Percentiles rank a stretch among this genome's conserved stretches.
Conservation (phyloP, 2,113 vertebrate species). For the Eptesicus fuscus region DNA sequence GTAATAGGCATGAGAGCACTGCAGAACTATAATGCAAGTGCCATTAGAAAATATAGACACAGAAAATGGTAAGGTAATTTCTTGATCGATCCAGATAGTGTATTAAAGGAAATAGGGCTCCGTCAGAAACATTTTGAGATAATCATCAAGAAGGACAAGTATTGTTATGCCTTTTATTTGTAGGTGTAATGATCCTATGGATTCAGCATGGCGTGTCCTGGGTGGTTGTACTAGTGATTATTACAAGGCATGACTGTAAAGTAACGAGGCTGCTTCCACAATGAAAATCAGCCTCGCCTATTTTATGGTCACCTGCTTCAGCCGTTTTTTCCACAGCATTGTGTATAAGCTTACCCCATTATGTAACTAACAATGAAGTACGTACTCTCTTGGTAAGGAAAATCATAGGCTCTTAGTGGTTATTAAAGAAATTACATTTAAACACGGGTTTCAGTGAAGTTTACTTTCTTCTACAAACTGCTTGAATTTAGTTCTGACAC, state of each 20-base stretch:
- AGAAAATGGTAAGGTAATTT: conserved; percentile 61
- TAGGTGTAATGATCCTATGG: neutral
- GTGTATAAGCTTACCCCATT: neutral
- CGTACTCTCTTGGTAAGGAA: neutral
- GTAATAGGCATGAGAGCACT: conserved; percentile 37
- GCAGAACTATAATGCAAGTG: conserved; percentile 18
- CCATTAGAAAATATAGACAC: conserved; percentile 45
- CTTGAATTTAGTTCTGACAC: neutral
- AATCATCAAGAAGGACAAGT: conserved; percentile 42
- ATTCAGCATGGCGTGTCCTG: conserved; percentile 7
- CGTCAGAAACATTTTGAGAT: conserved; percentile 28
- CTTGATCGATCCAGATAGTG: conserved; percentile 44
- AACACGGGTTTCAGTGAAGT: neutral
- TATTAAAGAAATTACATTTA: conserved; percentile 22
- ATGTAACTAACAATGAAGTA: conserved; percentile 1
- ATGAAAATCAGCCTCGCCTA: neutral
- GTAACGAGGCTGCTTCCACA: conserved; percentile 14
- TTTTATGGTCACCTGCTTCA: neutral
- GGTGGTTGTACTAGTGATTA: neutral
- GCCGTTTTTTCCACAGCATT: neutral
- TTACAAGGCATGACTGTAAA: conserved; percentile 5
- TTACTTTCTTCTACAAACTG: conserved; percentile 35
- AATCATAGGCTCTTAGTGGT: neutral
- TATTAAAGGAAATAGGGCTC: conserved; percentile 16
- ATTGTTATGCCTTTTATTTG: conserved; percentile 54